A percentile compares a stretch with the other conserved stretches of the same genome.
Conservation (phyloP, 2,113 vertebrate species). For the Toxotes jaculatrix region DNA sequence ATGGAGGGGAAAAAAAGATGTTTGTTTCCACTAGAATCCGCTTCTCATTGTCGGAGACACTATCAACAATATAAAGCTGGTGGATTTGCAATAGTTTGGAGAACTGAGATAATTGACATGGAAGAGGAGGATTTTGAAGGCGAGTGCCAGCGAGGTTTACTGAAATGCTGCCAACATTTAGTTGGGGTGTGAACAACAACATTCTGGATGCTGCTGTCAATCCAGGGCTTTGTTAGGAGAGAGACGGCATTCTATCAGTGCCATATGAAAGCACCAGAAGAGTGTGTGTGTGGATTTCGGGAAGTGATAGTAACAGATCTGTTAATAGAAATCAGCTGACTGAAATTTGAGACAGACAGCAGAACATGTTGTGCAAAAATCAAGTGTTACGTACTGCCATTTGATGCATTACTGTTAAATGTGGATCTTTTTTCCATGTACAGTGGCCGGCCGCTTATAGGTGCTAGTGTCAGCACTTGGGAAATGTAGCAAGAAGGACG, state of each 20-base stretch:
- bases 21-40: conserved; percentile 29
- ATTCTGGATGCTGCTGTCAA: not conserved
- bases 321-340: not conserved
- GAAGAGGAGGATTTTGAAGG: conserved; percentile 34
- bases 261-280: not conserved
- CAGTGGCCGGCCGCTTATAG: not conserved
- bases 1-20: not conserved
- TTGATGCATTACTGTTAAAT: not conserved
- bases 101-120: conserved; percentile 32
- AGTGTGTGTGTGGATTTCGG: not conserved
- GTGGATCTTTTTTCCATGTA: not conserved
- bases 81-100: conserved; percentile 41
- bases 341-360: not conserved
- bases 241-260: not conserved
- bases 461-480: too few species aligned
- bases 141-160: conserved; percentile 18
- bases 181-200: conserved; percentile 3
- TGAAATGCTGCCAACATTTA: conserved; percentile 36
- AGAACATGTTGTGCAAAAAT: not conserved
- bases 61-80: conserved; percentile 48
- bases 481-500: too few species aligned
- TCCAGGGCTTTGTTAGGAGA: not conserved
- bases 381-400: not conserved
- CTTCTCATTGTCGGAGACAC: conserved; percentile 17
- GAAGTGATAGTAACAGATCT: not conserved